Evolutionary conservation across 2,888 invertebrate species (phyloP).

Genomic region (Ceriagrion tenellum): DNA sequence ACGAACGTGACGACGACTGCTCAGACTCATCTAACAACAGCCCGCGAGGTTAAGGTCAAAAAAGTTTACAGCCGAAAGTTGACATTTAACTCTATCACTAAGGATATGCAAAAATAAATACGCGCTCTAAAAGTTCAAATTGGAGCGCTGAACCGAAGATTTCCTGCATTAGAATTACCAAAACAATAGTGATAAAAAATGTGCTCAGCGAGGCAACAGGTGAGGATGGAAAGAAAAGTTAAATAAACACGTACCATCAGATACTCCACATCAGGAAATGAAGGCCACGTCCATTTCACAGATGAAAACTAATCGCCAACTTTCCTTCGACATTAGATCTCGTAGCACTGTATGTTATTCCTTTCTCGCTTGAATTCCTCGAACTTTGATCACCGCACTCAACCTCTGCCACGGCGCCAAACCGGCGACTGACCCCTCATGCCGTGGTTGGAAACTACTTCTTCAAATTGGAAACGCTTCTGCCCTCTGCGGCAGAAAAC

Average conservation of each 20-base stretch:
- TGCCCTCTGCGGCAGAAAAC: background rate
- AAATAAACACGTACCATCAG: conserved; percentile 48
- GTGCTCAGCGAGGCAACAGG: conserved; percentile 3
- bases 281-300: background rate
- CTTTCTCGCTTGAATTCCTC: background rate
- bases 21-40: background rate
- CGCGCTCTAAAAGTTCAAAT: background rate
- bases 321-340: conserved; percentile 30
- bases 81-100: background rate
- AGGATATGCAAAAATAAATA: background rate
- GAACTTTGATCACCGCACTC: background rate
- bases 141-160: no score
- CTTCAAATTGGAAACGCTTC: background rate
- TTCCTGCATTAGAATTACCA: no score
- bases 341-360: background rate
- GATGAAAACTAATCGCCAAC: background rate
- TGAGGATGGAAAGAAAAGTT: background rate
- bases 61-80: background rate
- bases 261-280: conserved; percentile 44
- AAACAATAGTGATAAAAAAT: background rate
- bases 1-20: background rate
- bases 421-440: conserved; percentile 63
- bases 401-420: conserved; percentile 61
- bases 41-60: background rate
- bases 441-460: conserved; percentile 33